Evolutionary conservation across 2,888 invertebrate species (phyloP), one percentile per base, ranked within the genome.

Genomic region (Rhagophthalmus giganteus): DNA sequence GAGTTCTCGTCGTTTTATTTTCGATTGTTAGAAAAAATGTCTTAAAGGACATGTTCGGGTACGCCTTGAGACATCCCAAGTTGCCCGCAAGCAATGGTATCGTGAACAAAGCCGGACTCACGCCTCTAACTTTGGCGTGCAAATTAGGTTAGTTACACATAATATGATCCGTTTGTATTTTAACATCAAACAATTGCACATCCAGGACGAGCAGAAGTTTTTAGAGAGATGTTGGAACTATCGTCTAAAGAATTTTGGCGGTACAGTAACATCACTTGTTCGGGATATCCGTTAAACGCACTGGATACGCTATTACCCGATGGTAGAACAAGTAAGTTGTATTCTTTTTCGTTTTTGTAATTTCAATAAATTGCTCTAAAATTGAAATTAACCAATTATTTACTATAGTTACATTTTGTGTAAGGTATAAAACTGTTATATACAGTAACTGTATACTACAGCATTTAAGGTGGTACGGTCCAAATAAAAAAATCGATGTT

Each of bases 241-340:
- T 94, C 90, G 6, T 89, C 90, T 8, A 82, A 92, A 72, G 98
- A 97, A 76, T 95, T 98, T 77, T 99, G 99, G 99, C 81, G 97
- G 39, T 99, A 97, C 78, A 96, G 96, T 69, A 98, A 98, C 71
- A 96, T 98, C 63, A 96, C 95, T 6, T 99, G 98, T 75, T 96
- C 97, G 0, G 96, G 94, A 2, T 99, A 99, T 75, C 97, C 97
- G 0, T 78, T 99, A 40, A 95, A 94, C 72, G 95, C 96, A 1
- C 78, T 99, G 65, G 99, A 99, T 72, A 98, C 98, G 0, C 82
- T 99, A 51, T 78, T 93, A 49, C 94, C 96, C 2, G 92, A 94
- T 76, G 98, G 98, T 40, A 81, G 90, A 62, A 97, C 97, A 58
- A 98, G 97, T 98, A 78, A 79, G 82, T 71, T 33, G 0, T 9